Evolutionary conservation across 2,113 vertebrate genomes (phyloP), one percentile per base, ranked within the genome.

Genomic region (Salvelinus alpinus): DNA sequence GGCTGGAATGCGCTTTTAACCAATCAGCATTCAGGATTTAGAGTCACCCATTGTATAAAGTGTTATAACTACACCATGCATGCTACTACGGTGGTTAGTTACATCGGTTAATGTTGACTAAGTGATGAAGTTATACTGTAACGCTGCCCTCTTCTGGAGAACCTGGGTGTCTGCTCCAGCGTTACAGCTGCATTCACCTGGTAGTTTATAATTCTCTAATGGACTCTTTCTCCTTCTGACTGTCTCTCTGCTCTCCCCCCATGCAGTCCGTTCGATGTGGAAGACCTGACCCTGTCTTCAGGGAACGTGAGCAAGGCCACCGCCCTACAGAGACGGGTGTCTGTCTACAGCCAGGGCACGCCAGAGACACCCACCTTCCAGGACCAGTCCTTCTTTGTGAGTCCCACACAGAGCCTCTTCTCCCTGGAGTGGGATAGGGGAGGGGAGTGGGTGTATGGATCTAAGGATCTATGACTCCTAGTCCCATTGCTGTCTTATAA

Each of bases 351-450:
- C 92, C 98, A 99, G 92, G 96, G 96, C 78, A 97, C 97, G 5
- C 98, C 97, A 0, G 98, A 99, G 85, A 98, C 98, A 0, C 98
- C 98, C 81, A 95, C 94, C 82, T 97, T 97, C 93, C 97, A 96
- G 91, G 96, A 98, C 72, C 93, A 94, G 72, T 90, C 96, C n/a
- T 98, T 99, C 90, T 99, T 99, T 78, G 98, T 99, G 93, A 98
- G 97, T 95, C 25, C 71, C 27, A 22, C 25, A 54, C 7, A 31
- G 12, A 38, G 59, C 27, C 14, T 67, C 64, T 29, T 67, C 4
- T 71, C 31, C 9, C 38, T 29, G 70, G 70, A 48, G 54, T 4
- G 16, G 24, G 38, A 44, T 44, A 11, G 38, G 38, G 38, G 38
- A 44, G 38, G 38, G 9, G 57, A 48, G 13, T 9, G 38, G 38